Base-by-base conservation (phyloP, 2,888 invertebrate genomes). In the Diadromus collaris region DNA sequence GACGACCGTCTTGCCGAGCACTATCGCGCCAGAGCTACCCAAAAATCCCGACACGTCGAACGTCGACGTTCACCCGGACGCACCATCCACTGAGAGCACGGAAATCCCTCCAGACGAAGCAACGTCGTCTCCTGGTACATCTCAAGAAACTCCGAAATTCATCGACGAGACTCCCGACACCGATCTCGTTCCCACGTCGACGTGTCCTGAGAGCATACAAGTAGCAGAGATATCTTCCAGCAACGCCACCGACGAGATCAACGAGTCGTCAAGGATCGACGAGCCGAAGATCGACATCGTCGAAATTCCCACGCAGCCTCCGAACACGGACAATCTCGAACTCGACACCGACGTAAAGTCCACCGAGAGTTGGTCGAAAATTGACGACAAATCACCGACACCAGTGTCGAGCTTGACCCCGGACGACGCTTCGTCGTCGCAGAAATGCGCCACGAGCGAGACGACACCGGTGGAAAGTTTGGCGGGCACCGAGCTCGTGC, bases 191-290 rank as follows among this genome's bases (percentile, higher is more conserved):
- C 10, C 61, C 3, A 38, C 67, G 29, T 68, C 71, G 13, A 2
- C 77, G 41, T 51, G 61, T 65, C 67, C 58, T 27, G 87, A 87
- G 44, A 86, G 85, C 46, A 88, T 88, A 46, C 89, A 88, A 71
- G 87, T 90, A 3, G 86, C 87, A 0, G 90, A 90, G 65, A 84
- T 89, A 54, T 89, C 88, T 6, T 89, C 90, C 0, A 88, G 87
- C 58, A 86, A 88, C 27, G 81, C 79, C 58, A 65, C 71, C 1
- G 88, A 86, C 4, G 84, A 80, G 29, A 60, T 41, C n/a, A 58
- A 9, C 61, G 27, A 71, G 16, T n/a, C 29, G 34, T 13, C 44
- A 38, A 16, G 38, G 60, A 61, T 5, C 38, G 46, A 24, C 19
- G 48, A 60, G 1, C 7, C 63, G 10, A 64, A 32, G 13, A 63